Evolutionary conservation across 2,113 vertebrate genomes (phyloP).

Genomic region (Sylvia atricapilla): DNA sequence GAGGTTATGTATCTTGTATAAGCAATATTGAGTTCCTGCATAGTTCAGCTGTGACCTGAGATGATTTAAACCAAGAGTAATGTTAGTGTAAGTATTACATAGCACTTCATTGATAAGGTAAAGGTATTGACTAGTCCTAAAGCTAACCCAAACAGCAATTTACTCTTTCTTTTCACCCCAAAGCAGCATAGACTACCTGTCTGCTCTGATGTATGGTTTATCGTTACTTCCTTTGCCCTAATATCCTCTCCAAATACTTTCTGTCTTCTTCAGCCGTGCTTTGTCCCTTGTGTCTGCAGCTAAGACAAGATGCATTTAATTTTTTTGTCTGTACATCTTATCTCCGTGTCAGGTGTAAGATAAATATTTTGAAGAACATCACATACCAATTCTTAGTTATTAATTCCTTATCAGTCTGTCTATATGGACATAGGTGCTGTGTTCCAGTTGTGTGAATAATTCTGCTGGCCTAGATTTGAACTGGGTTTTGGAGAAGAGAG

Average conservation of each 20-base stretch:
- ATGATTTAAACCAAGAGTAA: background rate
- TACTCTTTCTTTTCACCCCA: background rate
- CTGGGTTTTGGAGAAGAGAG: background rate
- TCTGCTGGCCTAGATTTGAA: background rate
- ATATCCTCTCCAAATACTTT: background rate
- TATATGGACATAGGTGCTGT: background rate
- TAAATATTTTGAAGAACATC: background rate
- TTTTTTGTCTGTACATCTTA: background rate
- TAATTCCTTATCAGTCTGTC: background rate
- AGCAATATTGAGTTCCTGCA: background rate
- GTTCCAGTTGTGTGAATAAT: background rate
- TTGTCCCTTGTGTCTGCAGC: background rate
- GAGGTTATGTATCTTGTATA: background rate
- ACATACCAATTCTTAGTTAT: background rate
- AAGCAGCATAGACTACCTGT: background rate
- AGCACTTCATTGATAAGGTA: background rate
- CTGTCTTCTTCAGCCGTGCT: background rate
- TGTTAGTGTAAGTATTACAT: background rate
- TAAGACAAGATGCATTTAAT: background rate
- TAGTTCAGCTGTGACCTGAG: background rate
- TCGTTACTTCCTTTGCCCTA: background rate
- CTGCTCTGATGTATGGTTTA: background rate
- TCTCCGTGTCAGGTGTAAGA: background rate
- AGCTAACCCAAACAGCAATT: background rate
- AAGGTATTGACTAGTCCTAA: background rate